Evolutionary conservation across 1,140 invertebrate genomes (phyloP), one percentile per base, ranked within the genome.

Genomic region (Vanessa tameamea): DNA sequence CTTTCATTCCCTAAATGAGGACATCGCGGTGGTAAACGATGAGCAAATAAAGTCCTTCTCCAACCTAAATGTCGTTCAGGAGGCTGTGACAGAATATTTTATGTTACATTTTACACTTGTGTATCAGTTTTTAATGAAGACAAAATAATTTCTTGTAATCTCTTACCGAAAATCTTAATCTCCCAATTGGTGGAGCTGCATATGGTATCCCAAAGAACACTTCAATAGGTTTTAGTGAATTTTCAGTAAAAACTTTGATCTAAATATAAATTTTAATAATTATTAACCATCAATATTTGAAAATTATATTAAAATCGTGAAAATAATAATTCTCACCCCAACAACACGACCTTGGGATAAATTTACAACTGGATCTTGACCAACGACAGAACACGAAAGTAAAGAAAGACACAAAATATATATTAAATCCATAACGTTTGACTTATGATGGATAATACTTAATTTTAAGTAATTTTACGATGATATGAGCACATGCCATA

Each of bases 121-220:
- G 14, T 50, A 50, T 43, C 37, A 9, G 14, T 48, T n/a, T n/a
- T 2, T 6, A 50, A 55, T 55, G 7, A 20, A 16, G 14, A 20
- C 8, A 16, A 16, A 53, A 53, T 51, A 14, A 51, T 51, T 51
- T 15, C 53, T 53, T 14, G 20, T n/a, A 7, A 55, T 14, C 8
- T 59, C 9, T n/a, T 55, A 91, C 90, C 23, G 88, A 84, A 85
- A 92, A 92, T 78, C 90, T 83, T 67, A 87, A 79, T 69, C 85
- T 81, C n/a, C 86, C 89, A 31, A 78, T 77, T 3, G 90, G 89
- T 15, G 91, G 78, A 47, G 80, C 79, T 31, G 91, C 91, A 69
- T 90, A 92, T 9, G 91, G 91, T 59, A 92, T 84, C 53, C 91
- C 91, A 79, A 83, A 90, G 78, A 88, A 92, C 66, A 88, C 89